Base-by-base conservation (phyloP, 2,888 invertebrate species). In the Pimpla rufipes region DNA sequence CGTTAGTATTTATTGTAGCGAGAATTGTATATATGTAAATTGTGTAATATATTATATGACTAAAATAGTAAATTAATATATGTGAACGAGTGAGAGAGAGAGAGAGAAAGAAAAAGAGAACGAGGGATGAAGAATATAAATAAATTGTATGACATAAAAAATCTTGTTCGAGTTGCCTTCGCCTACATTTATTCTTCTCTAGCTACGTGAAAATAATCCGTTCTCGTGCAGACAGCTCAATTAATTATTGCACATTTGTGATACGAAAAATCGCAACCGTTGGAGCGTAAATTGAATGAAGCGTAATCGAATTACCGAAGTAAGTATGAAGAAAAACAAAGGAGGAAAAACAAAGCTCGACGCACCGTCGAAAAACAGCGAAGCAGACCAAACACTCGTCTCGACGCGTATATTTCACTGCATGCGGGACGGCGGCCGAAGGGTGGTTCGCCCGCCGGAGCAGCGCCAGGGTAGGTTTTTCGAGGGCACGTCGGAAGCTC, bases 11-110 rank as follows among this genome's bases (percentile, higher is more conserved):
- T 90, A 89, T 90, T 92, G 89, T 90, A 87, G 88, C 87, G 84
- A 89, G 62, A 77, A 81, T 89, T 91, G 91, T 91, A 93, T 90
- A 93, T 93, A 93, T 93, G 92, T 93, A 93, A 88, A 93, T 93
- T 93, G 89, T 92, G 91, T 93, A 93, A 90, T 85, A 93, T 92
- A 91, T 82, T 83, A 90, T 90, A 89, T 88, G 89, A 83, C 90
- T 90, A 66, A 83, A 81, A 83, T 86, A 86, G 86, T 84, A 67
- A 85, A 85, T 85, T 86, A 86, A 85, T 85, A 86, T 86, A 86
- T 86, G 85, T 81, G 81, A 84, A 52, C 50, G 84, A 82, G 75
- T 18, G 64, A 71, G 74, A 78, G 82, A 75, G 73, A 62, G 21
- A 64, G 18, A 75, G 18, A 47, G 37, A 76, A 89, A 90, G 91